These are phyloP conservation scores for Podiceps cristatus DNA, from an alignment of 2,113 vertebrate species.

Conservation along the genomic window DNA sequence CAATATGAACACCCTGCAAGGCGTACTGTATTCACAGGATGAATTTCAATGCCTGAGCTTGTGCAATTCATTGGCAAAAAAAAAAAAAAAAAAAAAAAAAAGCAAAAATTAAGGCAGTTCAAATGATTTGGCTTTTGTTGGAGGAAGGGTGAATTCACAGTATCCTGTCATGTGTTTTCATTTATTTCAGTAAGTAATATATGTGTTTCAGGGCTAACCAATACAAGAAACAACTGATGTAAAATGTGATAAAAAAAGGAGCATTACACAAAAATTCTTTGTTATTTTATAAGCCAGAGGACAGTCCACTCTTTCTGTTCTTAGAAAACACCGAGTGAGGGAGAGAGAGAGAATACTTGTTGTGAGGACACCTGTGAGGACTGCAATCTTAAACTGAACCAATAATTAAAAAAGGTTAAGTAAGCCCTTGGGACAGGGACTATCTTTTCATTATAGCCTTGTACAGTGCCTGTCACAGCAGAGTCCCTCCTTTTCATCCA, in stretches of 20 bases:
- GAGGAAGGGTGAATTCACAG: background rate
- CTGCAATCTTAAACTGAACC: background rate
- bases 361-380: background rate
- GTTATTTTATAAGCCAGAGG: background rate
- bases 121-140: background rate
- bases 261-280: background rate
- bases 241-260: background rate
- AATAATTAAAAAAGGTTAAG: background rate
- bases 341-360: background rate
- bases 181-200: background rate
- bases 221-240: background rate
- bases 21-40: background rate
- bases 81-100: too few species aligned
- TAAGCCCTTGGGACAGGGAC: background rate
- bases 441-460: background rate
- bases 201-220: background rate
- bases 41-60: background rate
- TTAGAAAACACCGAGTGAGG: background rate
- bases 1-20: background rate
- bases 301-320: background rate
- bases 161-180: background rate
- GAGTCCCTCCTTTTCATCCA: background rate
- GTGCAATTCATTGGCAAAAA: background rate
- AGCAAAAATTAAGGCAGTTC: too few species aligned
- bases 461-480: background rate